Evolutionary conservation across 2,113 vertebrate genomes (phyloP).

Genomic region (Chlamydotis undulata): DNA sequence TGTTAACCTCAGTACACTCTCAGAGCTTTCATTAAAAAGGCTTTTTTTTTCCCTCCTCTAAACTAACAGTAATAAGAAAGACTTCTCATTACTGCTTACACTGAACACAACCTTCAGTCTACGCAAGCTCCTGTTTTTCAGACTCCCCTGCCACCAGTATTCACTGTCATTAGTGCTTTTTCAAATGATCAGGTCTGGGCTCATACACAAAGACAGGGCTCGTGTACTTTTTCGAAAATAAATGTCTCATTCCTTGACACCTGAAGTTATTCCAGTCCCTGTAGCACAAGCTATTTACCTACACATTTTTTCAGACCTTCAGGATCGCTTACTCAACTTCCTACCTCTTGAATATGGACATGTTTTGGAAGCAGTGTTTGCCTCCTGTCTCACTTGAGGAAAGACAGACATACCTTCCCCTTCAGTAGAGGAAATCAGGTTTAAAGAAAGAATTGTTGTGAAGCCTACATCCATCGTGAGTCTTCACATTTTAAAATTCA

Average conservation of each 20-base stretch:
- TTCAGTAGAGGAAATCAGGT: accelerated
- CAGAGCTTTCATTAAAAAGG: background rate
- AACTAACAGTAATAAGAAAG: background rate
- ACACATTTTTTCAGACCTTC: background rate
- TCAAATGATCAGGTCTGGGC: background rate
- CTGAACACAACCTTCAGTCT: background rate
- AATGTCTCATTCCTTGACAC: background rate
- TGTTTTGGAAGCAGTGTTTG: background rate
- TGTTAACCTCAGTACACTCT: background rate
- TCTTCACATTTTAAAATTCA: background rate
- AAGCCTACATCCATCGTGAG: background rate
- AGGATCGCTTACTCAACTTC: background rate
- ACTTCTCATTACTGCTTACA: background rate
- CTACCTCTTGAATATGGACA: background rate
- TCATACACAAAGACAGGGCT: background rate
- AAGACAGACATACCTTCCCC: background rate
- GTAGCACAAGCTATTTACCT: background rate
- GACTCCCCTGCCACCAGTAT: background rate
- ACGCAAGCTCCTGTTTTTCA: background rate
- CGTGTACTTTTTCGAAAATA: background rate
- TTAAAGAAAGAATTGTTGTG: background rate
- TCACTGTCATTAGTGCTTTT: background rate
- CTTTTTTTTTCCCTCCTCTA: accelerated
- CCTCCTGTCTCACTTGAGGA: background rate
- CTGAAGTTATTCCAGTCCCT: background rate